Evolutionary conservation across 2,797 vertebrate genomes (phyloP), one percentile per base, ranked within the genome.

Genomic region (Neosalanx taihuensis): DNA sequence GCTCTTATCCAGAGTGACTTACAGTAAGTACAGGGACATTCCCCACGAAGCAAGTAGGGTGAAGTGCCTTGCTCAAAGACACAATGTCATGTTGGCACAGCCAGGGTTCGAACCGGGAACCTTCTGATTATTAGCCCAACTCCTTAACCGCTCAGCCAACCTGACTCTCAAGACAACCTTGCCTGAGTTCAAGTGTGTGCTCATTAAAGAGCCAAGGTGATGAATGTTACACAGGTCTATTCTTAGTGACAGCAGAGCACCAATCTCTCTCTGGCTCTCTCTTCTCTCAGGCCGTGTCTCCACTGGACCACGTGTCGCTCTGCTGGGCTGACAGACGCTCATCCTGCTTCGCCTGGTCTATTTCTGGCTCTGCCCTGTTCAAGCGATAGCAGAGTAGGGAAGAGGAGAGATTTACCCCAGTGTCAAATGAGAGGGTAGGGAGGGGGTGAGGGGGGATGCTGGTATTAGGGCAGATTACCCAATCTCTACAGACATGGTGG

Each of bases 391-490:
- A 74, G 67, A 37, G 31, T 6, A 58, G 30, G 56, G 30, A 13
- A 13, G 26, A 15, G 20, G 23, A n/a, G n/a, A 7, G 20, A 29
- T 70, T 62, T 67, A 30, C 69, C 20, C 23, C 17, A 29, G 60
- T 23, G 57, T 61, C 64, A 71, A 29, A 57, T 67, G 73, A 53
- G 37, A 23, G 51, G 51, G 51, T 9, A 56, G 58, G 58, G 26
- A 23, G 58, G 26, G 35, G 26, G 15, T 3, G 12, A 53, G 53
- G 57, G 71, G 12, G 1, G 41, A 58, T 59, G 67, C 51, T 64
- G 70, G 58, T 71, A 68, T 53, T 31, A 57, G 46, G 26, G 30
- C 68, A 78, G 79, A 84, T 81, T 78, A 84, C 41, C 73, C 64
- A 58, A 41, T 62, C 67, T 49, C 69, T 71, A 72, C 67, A 70